Percentiles rank a stretch among this genome's conserved stretches.
These are phyloP conservation scores for Nylanderia fulva DNA, from an alignment of 1,140 invertebrate genomes.

Conservation along the genomic window DNA sequence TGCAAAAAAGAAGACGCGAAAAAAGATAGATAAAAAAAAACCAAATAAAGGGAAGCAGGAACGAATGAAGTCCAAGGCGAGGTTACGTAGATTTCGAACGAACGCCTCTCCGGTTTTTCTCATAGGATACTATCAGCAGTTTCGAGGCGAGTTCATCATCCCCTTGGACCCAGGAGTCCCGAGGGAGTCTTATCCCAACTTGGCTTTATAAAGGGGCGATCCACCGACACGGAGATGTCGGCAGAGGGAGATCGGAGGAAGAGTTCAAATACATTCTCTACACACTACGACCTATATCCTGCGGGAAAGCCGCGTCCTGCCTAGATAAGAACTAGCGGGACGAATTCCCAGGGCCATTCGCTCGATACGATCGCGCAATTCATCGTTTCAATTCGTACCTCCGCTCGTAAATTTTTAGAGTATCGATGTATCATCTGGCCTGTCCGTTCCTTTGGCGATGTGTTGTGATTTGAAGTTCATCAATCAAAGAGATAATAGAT, in stretches of 20 bases:
- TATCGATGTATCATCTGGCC: slow-evolving; percentile 49
- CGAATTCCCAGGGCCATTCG: slow-evolving; percentile 52
- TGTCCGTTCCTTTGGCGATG: not conserved
- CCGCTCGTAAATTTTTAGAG: slow-evolving; percentile 60
- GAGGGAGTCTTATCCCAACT: slow-evolving; percentile 75
- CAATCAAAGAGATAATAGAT: not conserved
- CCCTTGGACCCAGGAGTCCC: slow-evolving; percentile 58
- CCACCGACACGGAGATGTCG: slow-evolving; percentile 38
- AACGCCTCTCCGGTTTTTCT: slow-evolving; percentile 57
- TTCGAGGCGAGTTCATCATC: slow-evolving; percentile 76
- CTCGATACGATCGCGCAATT: slow-evolving; percentile 49
- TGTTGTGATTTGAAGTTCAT: slow-evolving; percentile 2
- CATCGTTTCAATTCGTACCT: slow-evolving; percentile 44
- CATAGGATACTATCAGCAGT: slow-evolving; percentile 75
- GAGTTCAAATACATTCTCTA: slow-evolving; percentile 33
- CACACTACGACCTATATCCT: slow-evolving; percentile 44
- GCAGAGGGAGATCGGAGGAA: not conserved
- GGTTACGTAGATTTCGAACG: slow-evolving; percentile 51
- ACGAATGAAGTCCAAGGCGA: not conserved
- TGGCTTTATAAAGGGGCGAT: slow-evolving; percentile 71
- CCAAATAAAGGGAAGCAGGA: not conserved
- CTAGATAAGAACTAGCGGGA: slow-evolving; percentile 63
- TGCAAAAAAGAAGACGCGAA: not conserved
- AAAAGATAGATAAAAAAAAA: not conserved
- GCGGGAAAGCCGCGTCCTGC: slow-evolving; percentile 18